phyloP scores from a whole-genome alignment of 1,140 invertebrate species.

The Pseudomyrmex dendroicus region DNA sequence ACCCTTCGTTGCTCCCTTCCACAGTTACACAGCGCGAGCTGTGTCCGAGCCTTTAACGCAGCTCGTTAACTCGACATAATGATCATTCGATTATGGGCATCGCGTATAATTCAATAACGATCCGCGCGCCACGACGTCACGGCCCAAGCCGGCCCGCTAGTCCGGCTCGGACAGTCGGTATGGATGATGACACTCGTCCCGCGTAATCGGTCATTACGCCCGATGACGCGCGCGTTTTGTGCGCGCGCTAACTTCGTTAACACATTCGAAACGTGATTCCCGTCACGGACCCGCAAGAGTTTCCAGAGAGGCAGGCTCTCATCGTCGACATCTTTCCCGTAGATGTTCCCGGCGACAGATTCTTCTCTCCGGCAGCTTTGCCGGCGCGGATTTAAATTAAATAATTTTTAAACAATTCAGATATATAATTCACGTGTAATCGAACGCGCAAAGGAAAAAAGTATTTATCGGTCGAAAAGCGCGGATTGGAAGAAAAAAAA shows the following conservation, averaged over 20 bases:
- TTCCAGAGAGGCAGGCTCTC: neutral
- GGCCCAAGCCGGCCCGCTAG: slow-evolving; percentile 62
- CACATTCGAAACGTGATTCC: slow-evolving; percentile 80
- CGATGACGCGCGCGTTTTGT: slow-evolving; percentile 84
- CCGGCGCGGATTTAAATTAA: too few relatives aligned
- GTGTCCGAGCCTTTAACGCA: slow-evolving; percentile 73
- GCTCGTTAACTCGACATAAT: slow-evolving; percentile 83
- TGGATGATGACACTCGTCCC: slow-evolving; percentile 76
- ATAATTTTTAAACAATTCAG: too few relatives aligned
- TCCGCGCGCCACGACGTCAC: slow-evolving; percentile 80
- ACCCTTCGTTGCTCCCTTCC: neutral
- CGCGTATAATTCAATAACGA: slow-evolving; percentile 85
- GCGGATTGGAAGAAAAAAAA: neutral
- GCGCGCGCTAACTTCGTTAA: slow-evolving; percentile 72
- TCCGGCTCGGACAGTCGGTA: slow-evolving; percentile 22
- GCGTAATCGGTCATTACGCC: slow-evolving; percentile 85
- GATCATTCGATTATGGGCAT: slow-evolving; percentile 83
- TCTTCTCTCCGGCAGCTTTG: neutral
- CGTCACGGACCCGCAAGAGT: slow-evolving; percentile 37
- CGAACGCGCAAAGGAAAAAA: too few relatives aligned
- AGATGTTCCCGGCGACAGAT: neutral
- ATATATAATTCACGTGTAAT: too few relatives aligned
- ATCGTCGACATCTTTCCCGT: neutral
- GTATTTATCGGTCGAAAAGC: neutral
- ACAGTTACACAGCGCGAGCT: neutral